phyloP scores from a whole-genome alignment of 2,888 invertebrate genomes.

The Kryphioiulus occultus region DNA sequence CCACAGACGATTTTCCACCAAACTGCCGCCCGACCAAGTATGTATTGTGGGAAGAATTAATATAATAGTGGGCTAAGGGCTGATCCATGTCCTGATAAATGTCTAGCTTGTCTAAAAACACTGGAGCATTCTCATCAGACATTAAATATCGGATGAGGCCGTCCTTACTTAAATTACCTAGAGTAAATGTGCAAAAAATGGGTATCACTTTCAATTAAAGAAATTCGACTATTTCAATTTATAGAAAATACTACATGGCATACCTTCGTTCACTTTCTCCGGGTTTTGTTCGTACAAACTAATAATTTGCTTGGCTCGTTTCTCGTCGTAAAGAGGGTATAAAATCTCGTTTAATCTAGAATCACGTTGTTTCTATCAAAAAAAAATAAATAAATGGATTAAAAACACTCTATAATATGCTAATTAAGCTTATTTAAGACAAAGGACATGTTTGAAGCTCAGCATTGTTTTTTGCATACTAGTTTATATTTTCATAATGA shows the following conservation, averaged over 20 bases:
- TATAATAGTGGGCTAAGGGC: slow-evolving; percentile 96
- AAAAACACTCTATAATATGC: not conserved
- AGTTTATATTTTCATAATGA: not conserved
- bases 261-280: slow-evolving; percentile 75
- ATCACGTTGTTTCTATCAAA: slow-evolving; percentile 84
- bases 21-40: slow-evolving; percentile 95
- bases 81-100: slow-evolving; percentile 98
- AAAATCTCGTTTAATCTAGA: slow-evolving; percentile 98
- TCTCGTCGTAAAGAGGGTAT: slow-evolving; percentile 95
- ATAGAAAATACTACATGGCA: not conserved
- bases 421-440: not conserved
- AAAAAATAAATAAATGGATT: not conserved
- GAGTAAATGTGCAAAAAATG: too few relatives aligned
- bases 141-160: slow-evolving; percentile 97
- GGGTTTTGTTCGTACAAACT: slow-evolving; percentile 89
- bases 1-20: slow-evolving; percentile 95
- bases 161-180: slow-evolving; percentile 87
- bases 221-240: too few relatives aligned
- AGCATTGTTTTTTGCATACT: not conserved
- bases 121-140: slow-evolving; percentile 99
- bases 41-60: slow-evolving; percentile 97
- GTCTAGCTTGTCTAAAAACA: slow-evolving; percentile 96
- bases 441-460: not conserved
- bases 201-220: too few relatives aligned
- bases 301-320: slow-evolving; percentile 91